Evolutionary conservation across 2,888 invertebrate genomes (phyloP), one percentile per base, ranked within the genome.

Genomic region (Drosophila quasianomalipes): DNA sequence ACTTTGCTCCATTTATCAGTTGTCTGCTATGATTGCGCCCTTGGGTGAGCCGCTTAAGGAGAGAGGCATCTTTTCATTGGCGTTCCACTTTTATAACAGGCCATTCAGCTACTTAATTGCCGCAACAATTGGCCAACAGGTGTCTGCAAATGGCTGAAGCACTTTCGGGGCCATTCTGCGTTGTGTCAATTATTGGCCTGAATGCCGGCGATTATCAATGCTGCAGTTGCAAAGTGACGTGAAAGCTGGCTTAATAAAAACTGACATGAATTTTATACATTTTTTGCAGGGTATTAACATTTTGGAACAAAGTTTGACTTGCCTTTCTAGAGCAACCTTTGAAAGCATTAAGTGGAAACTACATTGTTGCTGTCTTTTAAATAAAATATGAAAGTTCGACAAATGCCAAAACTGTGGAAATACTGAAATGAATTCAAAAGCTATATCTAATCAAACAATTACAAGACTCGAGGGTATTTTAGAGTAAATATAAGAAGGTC

Each of bases 191-290:
- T 88, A 85, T 76, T 41, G 70, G 28, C 66, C 65, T 61, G 61
- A 81, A 81, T 82, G 63, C 49, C 73, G 16, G 14, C 72, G 69
- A 74, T 85, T 85, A 81, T 79, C 70, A 63, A 70, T 33, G 51
- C 51, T 58, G 33, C 70, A 47, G 19, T 41, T 64, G 41, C 35
- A 47, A 64, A 74, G 54, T 70, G 51, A 54, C 67, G 14, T 67
- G 33, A 65, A 52, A 66, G 39, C 62, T 26, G 52, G 19, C 30
- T 28, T 28, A 59, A 61, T 49, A 64, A 44, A 44, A 39, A 30
- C 12, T 51, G 28, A 1, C 35, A 52, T 41, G 22, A 6, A 1
- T 6, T 22, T 22, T 12, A 57, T 47, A 60, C 44, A 52, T 47
- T 39, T 10, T 53, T 16, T 4, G n/a, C 14, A 31, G 52, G 22